Percentiles rank a stretch among this genome's conserved stretches.
Conservation (phyloP, 2,113 vertebrate species). For the Grammomys surdaster region DNA sequence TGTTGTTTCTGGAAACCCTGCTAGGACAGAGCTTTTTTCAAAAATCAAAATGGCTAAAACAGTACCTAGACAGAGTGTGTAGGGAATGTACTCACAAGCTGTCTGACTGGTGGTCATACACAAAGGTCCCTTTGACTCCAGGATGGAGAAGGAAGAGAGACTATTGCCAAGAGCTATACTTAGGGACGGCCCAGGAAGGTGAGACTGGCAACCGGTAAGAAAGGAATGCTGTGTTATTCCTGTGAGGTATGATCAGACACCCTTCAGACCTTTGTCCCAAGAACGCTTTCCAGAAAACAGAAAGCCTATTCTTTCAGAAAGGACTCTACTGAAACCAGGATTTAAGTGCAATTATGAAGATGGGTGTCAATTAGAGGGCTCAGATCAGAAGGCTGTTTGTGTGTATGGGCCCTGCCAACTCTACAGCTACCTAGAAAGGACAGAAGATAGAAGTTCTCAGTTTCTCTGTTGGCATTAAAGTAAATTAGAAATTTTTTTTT, state of each 20-base stretch:
- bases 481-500: not conserved
- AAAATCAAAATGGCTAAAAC: not conserved
- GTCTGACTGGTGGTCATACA: not conserved
- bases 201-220: not conserved
- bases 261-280: not conserved
- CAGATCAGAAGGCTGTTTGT: not conserved
- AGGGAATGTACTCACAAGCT: not conserved
- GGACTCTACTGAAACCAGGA: not conserved
- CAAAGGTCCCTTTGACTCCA: constrained; percentile 69
- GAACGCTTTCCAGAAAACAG: not conserved
- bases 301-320: not conserved
- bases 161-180: not conserved
- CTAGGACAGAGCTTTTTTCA: not conserved
- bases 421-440: not conserved
- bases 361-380: not conserved
- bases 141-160: not conserved
- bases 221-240: not conserved
- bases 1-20: not conserved
- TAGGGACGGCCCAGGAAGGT: not conserved
- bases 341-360: not conserved
- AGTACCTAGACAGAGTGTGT: not conserved
- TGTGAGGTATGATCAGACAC: not conserved
- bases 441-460: not conserved
- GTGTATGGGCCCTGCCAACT: not conserved
- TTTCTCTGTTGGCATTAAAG: not conserved